phyloP scores from a whole-genome alignment of 1,140 invertebrate species.

The Megalopta genalis region DNA sequence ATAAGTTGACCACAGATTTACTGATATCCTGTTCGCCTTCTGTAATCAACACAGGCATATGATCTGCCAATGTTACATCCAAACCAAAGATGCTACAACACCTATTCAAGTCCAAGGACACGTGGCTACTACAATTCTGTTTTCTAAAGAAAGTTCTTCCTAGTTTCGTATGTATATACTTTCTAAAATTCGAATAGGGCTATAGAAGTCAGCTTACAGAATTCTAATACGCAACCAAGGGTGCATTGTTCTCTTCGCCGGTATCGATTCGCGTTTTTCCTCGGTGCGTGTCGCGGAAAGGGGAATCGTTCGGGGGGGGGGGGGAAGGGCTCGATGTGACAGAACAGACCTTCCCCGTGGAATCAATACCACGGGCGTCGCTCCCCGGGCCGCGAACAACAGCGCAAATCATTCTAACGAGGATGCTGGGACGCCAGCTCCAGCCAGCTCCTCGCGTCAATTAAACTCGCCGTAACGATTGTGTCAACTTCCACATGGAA shows the following conservation, averaged over 20 bases:
- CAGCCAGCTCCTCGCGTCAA: not conserved
- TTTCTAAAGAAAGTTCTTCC: no score
- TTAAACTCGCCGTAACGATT: not conserved
- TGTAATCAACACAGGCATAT: no score
- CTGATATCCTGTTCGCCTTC: no score
- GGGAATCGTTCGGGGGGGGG: not conserved
- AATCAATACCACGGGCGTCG: slow-evolving; percentile 41
- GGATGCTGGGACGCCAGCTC: not conserved
- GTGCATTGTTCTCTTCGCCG: not conserved
- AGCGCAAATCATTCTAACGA: not conserved
- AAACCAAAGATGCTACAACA: no score
- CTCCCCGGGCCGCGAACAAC: not conserved
- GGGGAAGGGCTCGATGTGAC: slow-evolving; percentile 3
- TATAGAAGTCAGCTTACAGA: no score
- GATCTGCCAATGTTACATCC: no score
- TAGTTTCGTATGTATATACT: no score
- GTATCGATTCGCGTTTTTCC: slow-evolving; percentile 26
- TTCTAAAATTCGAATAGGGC: no score
- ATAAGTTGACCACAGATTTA: no score
- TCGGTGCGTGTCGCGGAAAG: not conserved
- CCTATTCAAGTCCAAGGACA: no score
- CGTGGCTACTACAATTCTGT: no score
- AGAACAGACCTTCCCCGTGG: not conserved
- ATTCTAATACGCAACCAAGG: not conserved
- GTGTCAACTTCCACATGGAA: not conserved